A percentile compares a stretch with the other conserved stretches of the same genome.
These are phyloP conservation scores for Tanytarsus gracilentus DNA, from an alignment of 2,888 invertebrate genomes.

Conservation along the genomic window DNA sequence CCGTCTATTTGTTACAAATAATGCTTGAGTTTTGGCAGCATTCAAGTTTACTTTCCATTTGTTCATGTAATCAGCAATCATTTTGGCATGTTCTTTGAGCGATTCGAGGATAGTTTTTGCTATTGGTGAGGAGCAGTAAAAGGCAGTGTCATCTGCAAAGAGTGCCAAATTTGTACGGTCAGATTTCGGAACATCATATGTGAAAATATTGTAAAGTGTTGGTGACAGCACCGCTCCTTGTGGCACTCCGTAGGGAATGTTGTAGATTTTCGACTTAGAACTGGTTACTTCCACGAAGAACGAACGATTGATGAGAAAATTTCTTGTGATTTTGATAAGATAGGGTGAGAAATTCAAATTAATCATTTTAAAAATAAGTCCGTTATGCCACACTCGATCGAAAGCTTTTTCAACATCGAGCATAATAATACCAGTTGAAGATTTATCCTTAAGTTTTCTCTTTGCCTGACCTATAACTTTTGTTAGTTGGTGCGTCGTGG, in stretches of 20 bases:
- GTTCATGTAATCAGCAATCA: background rate
- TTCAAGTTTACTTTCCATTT: background rate
- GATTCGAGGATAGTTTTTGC: background rate
- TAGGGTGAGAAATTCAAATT: too few species aligned
- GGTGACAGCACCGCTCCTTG: constrained; percentile 15
- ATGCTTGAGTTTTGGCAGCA: background rate
- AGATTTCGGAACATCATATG: constrained; percentile 4
- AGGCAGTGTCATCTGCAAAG: constrained; percentile 16
- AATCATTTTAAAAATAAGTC: too few species aligned
- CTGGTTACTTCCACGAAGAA: too few species aligned
- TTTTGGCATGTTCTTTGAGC: background rate
- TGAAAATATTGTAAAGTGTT: constrained; percentile 2
- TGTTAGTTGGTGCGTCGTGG: too few species aligned
- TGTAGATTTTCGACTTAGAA: too few species aligned
- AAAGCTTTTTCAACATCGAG: too few species aligned
- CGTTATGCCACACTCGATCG: too few species aligned
- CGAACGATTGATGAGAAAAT: background rate
- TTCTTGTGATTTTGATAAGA: background rate
- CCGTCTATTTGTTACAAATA: background rate
- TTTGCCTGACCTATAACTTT: too few species aligned
- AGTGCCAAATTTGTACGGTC: background rate
- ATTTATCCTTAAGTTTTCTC: too few species aligned
- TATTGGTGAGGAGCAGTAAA: background rate
- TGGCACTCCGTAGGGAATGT: too few species aligned
- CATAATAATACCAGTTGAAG: too few species aligned